A percentile compares a stretch with the other conserved stretches of the same genome.
These are phyloP conservation scores for Egretta garzetta DNA, from an alignment of 2,113 vertebrate genomes.

Conservation along the genomic window DNA sequence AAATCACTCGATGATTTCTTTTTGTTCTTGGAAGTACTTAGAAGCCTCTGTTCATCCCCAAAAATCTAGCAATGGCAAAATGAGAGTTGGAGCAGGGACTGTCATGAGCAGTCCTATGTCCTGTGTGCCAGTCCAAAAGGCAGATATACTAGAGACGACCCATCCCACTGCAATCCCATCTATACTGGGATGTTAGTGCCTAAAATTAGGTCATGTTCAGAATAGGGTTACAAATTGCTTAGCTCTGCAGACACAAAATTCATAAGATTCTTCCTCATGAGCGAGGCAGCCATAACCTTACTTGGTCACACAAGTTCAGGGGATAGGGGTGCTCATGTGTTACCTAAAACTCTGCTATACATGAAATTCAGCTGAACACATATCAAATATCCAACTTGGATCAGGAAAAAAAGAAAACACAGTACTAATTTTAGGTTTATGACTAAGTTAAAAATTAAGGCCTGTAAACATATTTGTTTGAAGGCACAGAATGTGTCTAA, in stretches of 20 bases:
- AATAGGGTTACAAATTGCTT: not conserved
- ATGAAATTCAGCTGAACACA: not conserved
- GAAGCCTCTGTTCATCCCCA: not conserved
- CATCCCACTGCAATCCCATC: not conserved
- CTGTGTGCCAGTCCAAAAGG: not conserved
- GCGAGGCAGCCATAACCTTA: not conserved
- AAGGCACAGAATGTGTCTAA: not conserved
- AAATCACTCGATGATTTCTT: not conserved
- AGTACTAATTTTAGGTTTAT: not conserved
- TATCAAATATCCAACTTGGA: not conserved
- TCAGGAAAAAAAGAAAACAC: not conserved
- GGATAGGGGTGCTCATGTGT: not conserved
- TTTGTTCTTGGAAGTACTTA: not conserved
- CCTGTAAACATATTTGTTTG: not conserved
- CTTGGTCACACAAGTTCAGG: not conserved
- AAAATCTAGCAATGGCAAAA: not conserved
- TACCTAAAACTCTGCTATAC: not conserved
- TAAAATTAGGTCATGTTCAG: conserved; percentile 5
- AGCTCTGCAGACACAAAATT: not conserved
- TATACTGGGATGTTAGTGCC: not conserved
- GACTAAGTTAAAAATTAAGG: not conserved
- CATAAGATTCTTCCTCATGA: not conserved
- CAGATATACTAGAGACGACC: not conserved
- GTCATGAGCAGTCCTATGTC: not conserved
- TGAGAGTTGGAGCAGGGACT: not conserved